These are phyloP conservation scores for Meriones unguiculatus DNA, from an alignment of 2,113 vertebrate species.

Conservation along the genomic window DNA sequence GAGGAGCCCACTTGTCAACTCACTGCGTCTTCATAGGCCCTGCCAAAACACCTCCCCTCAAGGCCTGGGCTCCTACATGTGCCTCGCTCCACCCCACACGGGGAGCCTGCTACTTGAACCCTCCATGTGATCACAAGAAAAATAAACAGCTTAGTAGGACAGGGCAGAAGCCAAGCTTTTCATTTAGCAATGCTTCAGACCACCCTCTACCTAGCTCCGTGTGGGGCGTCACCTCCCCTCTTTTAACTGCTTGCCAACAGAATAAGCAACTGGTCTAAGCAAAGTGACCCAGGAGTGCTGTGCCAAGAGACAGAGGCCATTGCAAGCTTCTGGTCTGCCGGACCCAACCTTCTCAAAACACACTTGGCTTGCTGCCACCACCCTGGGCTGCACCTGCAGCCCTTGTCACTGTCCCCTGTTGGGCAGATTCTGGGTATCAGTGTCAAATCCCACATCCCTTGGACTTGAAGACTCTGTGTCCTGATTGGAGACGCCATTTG, in stretches of 20 bases:
- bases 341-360: background rate
- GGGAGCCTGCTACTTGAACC: background rate
- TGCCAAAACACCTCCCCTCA: background rate
- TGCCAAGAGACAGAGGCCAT: background rate
- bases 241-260: constrained; percentile 55
- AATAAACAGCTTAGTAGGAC: constrained; percentile 72
- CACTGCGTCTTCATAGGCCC: background rate
- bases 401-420: background rate
- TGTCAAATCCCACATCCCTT: background rate
- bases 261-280: constrained; percentile 46
- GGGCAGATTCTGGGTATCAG: background rate
- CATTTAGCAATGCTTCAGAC: constrained; percentile 39
- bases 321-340: background rate
- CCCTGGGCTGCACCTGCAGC: background rate
- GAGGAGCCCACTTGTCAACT: background rate
- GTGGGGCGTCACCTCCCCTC: background rate
- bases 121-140: constrained; percentile 47
- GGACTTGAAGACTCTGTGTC: background rate
- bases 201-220: background rate
- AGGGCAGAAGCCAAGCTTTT: constrained; percentile 30
- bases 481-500: background rate
- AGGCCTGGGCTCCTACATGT: constrained; percentile 78
- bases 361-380: background rate
- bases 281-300: background rate
- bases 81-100: background rate